Evolutionary conservation across 92 coral and sea anemone species (phyloP).

Genomic region (Phenganax marumi): DNA sequence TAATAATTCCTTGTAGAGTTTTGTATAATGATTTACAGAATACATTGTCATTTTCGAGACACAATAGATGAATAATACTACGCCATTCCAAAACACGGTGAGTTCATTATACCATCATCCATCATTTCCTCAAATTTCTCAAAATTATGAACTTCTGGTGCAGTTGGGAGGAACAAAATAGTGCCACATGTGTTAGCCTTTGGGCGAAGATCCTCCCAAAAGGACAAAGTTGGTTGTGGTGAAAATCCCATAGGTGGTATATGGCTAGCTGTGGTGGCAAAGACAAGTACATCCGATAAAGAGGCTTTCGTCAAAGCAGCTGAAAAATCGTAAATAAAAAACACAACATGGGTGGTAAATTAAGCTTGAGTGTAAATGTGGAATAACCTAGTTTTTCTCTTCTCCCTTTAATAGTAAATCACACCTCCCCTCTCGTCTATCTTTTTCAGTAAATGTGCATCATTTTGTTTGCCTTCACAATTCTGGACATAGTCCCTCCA

Average conservation of each 20-base stretch:
- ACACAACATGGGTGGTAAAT: too few species aligned
- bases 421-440: too few species aligned
- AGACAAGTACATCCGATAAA: conserved; percentile 10
- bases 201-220: conserved; percentile 13
- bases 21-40: neutral
- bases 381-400: too few species aligned
- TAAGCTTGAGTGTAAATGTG: too few species aligned
- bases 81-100: neutral
- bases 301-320: conserved; percentile 12
- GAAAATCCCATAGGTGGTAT: conserved; percentile 36
- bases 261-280: conserved; percentile 27
- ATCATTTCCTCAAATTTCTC: conserved; percentile 15
- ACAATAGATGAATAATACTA: too few species aligned
- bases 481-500: neutral
- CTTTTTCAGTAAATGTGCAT: too few species aligned
- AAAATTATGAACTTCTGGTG: conserved; percentile 3
- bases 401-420: too few species aligned
- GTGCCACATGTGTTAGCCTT: conserved; percentile 34
- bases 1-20: too few species aligned
- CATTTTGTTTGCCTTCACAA: neutral
- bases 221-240: neutral
- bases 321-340: neutral
- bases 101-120: neutral
- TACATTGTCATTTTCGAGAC: neutral
- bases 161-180: conserved; percentile 23